Evolutionary conservation across 2,797 vertebrate genomes (phyloP).

Genomic region (Semaprochilodus insignis): DNA sequence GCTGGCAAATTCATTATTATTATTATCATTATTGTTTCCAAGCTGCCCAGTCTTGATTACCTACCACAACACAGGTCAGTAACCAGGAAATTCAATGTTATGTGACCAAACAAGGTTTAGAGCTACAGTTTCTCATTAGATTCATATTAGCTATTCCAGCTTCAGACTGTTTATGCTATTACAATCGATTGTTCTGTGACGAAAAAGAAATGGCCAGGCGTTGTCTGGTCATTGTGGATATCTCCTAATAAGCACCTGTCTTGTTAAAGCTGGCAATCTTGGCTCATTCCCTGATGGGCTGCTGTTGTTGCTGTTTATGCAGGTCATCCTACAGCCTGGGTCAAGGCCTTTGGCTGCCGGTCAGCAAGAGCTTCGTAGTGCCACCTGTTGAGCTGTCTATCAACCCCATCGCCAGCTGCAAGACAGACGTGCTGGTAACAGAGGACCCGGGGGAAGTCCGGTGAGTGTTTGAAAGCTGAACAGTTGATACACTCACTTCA

Average conservation of each 20-base stretch:
- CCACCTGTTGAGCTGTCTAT: conserved; percentile 97
- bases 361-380: conserved; percentile 98
- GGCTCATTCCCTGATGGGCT: neutral
- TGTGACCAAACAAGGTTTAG: too few species aligned
- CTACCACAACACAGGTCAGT: too few species aligned
- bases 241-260: conserved; percentile 14
- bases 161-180: neutral
- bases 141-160: neutral
- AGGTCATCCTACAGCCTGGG: conserved; percentile 95
- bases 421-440: conserved; percentile 95
- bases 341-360: conserved; percentile 97
- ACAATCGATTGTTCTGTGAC: too few species aligned
- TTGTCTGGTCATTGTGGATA: neutral
- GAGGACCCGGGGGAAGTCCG: conserved; percentile 98
- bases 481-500: neutral
- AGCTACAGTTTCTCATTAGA: too few species aligned
- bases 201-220: neutral
- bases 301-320: conserved; percentile 33
- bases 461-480: conserved; percentile 69
- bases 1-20: too few species aligned
- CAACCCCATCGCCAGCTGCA: conserved; percentile 97
- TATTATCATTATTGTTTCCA: too few species aligned
- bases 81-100: too few species aligned
- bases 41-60: too few species aligned
- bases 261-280: neutral